Conservation (phyloP, 2,797 vertebrate species). For the Dendrocincla tyrannina region DNA sequence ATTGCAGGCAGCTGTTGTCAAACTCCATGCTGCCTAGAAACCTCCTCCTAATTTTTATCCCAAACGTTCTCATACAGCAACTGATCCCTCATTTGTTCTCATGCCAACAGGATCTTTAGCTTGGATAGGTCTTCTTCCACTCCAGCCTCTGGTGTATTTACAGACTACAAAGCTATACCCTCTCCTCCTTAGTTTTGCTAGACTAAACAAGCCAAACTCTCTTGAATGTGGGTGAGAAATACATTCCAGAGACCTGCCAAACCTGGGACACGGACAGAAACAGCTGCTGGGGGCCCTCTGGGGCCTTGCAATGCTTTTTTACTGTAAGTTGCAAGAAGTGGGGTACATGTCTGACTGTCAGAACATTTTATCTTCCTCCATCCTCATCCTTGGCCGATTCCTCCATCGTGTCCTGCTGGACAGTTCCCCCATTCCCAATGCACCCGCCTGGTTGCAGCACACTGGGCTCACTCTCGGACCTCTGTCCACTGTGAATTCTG, state of each 20-base stretch:
- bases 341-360: not conserved
- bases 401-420: not conserved
- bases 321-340: not conserved
- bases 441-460: fast-evolving
- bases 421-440: not conserved
- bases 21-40: not conserved
- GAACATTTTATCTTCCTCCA: not conserved
- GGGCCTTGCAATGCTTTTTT: not conserved
- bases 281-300: not conserved
- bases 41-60: not conserved
- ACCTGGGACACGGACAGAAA: not conserved
- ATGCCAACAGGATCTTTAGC: slow-evolving; percentile 13
- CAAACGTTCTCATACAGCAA: not conserved
- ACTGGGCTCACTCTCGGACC: fast-evolving
- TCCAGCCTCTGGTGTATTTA: slow-evolving; percentile 30
- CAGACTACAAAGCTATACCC: slow-evolving; percentile 24
- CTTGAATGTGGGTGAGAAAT: slow-evolving; percentile 33
- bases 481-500: fast-evolving
- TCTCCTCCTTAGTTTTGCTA: slow-evolving; percentile 38
- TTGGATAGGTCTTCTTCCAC: slow-evolving; percentile 6
- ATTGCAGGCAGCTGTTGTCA: not conserved
- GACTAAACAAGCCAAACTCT: slow-evolving; percentile 42
- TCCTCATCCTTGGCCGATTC: not conserved
- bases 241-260: slow-evolving; percentile 7
- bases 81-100: slow-evolving; percentile 25